Percentiles rank a stretch among this genome's conserved stretches.
Conservation (phyloP, 2,888 invertebrate species). For the Bimastos eiseni region DNA sequence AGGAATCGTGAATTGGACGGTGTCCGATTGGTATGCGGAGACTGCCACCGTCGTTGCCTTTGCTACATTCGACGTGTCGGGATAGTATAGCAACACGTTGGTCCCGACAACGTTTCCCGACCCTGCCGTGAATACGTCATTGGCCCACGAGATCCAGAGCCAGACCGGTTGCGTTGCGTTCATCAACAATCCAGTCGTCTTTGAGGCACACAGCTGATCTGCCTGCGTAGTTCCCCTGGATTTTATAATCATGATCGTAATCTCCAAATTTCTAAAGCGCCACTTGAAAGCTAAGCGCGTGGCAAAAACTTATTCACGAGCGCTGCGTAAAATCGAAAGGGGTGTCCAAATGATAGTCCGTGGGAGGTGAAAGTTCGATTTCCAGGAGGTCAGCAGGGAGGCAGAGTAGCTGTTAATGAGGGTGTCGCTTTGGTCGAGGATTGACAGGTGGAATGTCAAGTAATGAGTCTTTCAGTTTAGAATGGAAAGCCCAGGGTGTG, state of each 20-base stretch:
- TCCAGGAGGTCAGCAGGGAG: no score
- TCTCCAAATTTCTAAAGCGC: no score
- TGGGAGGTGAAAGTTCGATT: no score
- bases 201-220: not conserved
- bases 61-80: not conserved
- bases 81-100: not conserved
- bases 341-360: no score
- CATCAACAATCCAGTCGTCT: not conserved
- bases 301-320: no score
- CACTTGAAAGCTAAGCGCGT: no score
- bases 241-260: not conserved
- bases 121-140: not conserved
- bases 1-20: not conserved
- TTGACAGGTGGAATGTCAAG: no score
- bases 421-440: no score
- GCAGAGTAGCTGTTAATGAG: no score
- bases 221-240: not conserved
- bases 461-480: no score
- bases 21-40: not conserved
- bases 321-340: no score
- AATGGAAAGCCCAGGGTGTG: no score
- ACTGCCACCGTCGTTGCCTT: not conserved
- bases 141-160: slow-evolving; percentile 10
- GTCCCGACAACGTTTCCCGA: not conserved
- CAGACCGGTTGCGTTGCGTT: not conserved